Percentiles rank a stretch among this genome's conserved stretches.
These are phyloP conservation scores for Odontomyia ornata DNA, from an alignment of 2,888 invertebrate genomes.

Conservation along the genomic window DNA sequence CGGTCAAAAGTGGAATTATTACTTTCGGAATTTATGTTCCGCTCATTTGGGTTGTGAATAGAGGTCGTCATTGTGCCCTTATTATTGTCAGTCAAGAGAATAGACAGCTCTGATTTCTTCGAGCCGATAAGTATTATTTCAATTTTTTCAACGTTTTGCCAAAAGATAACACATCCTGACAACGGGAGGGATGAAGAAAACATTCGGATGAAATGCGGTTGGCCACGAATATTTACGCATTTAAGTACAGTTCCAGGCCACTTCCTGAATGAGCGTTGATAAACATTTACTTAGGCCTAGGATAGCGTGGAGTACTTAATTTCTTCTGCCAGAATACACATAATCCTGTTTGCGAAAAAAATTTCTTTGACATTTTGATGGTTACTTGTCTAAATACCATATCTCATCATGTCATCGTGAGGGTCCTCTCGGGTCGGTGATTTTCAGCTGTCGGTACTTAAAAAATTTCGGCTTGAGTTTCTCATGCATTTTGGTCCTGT, in stretches of 20 bases:
- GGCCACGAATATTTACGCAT: constrained; percentile 27
- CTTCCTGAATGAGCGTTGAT: constrained; percentile 33
- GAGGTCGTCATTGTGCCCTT: constrained; percentile 10
- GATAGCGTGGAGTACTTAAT: constrained; percentile 17
- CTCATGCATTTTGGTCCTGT: no score
- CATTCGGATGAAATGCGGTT: constrained; percentile 21
- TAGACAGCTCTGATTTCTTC: constrained; percentile 33
- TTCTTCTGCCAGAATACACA: constrained; percentile 27
- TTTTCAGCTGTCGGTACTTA: constrained; percentile 27
- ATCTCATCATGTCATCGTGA: constrained; percentile 44
- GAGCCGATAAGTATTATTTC: constrained; percentile 19
- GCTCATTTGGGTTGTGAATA: constrained; percentile 18
- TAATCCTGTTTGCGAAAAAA: constrained; percentile 38
- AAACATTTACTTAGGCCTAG: constrained; percentile 39
- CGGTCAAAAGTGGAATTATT: constrained; percentile 41
- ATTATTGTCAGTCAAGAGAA: constrained; percentile 13
- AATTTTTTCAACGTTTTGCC: constrained; percentile 19
- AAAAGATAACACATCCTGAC: constrained; percentile 19
- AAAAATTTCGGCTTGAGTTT: constrained; percentile 10
- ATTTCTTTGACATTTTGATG: constrained; percentile 69
- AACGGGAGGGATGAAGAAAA: not conserved
- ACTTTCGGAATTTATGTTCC: constrained; percentile 26
- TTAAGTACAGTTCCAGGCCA: constrained; percentile 11
- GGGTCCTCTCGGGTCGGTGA: constrained; percentile 8
- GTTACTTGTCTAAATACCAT: constrained; percentile 53